A percentile compares a stretch with the other conserved stretches of the same genome.
Evolutionary conservation across 2,113 vertebrate species (phyloP).

Genomic region (Erinaceus europaeus): DNA sequence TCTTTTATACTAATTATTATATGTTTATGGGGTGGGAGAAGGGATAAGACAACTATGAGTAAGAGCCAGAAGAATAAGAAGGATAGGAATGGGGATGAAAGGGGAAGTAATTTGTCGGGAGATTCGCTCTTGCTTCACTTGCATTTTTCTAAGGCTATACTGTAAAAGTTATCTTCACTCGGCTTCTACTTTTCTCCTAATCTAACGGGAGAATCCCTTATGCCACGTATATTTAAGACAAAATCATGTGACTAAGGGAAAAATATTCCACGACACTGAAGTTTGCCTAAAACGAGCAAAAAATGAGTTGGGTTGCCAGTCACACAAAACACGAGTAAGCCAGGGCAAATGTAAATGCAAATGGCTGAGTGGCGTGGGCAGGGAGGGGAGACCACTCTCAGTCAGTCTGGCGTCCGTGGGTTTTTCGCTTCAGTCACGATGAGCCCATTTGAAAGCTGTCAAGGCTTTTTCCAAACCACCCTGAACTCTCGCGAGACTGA

Average conservation of each 20-base stretch:
- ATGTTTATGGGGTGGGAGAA: no score
- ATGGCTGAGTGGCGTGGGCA: neutral
- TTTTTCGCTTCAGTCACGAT: neutral
- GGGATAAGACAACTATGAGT: no score
- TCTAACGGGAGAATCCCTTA: neutral
- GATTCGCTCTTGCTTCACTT: no score
- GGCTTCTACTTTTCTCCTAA: neutral
- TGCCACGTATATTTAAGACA: neutral
- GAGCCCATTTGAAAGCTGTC: conserved; percentile 16
- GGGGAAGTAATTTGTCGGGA: no score
- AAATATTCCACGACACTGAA: neutral
- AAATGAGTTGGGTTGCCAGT: neutral
- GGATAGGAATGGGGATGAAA: no score
- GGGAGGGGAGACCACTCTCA: neutral
- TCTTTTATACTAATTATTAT: no score
- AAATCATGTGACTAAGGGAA: neutral
- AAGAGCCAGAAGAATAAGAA: no score
- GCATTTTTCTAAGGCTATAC: neutral
- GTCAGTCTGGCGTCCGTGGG: neutral
- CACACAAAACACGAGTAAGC: neutral
- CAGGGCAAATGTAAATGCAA: neutral
- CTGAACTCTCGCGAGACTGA: conserved; percentile 60
- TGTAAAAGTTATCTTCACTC: neutral
- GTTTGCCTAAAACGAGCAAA: conserved; percentile 18
- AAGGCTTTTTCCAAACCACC: neutral